Evolutionary conservation across 2,113 vertebrate genomes (phyloP), one percentile per base, ranked within the genome.

Genomic region (Nyctibius bracteatus): DNA sequence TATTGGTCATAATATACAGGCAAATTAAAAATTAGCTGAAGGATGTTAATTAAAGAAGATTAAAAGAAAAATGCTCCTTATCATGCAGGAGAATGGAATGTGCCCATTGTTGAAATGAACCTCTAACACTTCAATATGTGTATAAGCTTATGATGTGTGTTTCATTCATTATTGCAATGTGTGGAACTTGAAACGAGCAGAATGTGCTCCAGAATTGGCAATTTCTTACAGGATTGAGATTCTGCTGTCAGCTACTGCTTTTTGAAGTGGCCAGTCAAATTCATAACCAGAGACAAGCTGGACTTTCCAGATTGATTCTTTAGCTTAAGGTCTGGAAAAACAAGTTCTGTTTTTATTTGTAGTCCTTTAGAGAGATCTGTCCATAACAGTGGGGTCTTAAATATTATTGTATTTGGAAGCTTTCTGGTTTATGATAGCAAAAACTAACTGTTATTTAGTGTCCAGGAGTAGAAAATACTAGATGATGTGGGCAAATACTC

Each of bases 41-140:
- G 68, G 83, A 78, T 96, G 95, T 92, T 95, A 92, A 98, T 97
- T 97, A 92, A 94, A 91, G 93, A 87, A 93, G 93, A 97, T 95
- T 85, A 96, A 96, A 92, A 95, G 89, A 68, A 80, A 82, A 81
- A 55, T 70, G 6, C 41, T 85, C 46, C 41, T 95, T 86, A 54
- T 52, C 16, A 80, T 85, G 83, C 55, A 77, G 82, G 46, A 70
- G 54, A 91, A 77, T 58, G 54, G 41, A 91, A 91, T 62, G 22
- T 66, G 16, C 18, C 88, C 51, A 49, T 73, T 88, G 70, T 90
- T 85, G 73, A 87, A 81, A 41, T 1, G 23, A 92, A 85, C 58
- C 43, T 86, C 81, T 86, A 80, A 35, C 33, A 71, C 65, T 96
- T 80, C 59, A 71, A 51, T 73, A 44, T 14, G 24, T 47, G 16